Conservation (phyloP, 2,888 invertebrate species). For the Aspidapion aeneum region DNA sequence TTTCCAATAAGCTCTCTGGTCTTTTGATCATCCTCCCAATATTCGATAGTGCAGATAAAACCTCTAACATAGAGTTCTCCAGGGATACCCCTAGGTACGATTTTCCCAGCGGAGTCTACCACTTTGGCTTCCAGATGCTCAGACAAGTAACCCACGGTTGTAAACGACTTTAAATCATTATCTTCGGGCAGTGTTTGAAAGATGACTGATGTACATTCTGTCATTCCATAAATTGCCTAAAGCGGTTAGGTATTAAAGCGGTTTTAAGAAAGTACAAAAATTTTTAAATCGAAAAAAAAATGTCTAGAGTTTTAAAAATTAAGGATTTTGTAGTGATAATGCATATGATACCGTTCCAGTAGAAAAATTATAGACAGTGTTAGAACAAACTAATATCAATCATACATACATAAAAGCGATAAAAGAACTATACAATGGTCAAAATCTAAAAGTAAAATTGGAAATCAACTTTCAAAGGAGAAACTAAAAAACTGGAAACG, state of each 20-base stretch:
- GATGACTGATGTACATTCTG: constrained; percentile 54
- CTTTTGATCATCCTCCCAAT: constrained; percentile 76
- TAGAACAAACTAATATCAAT: too few relatives aligned
- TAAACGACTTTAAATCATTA: constrained; percentile 43
- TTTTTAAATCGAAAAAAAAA: too few relatives aligned
- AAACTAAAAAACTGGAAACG: too few relatives aligned
- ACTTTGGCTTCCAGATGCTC: constrained; percentile 62
- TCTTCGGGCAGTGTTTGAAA: constrained; percentile 56
- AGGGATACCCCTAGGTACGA: constrained; percentile 64
- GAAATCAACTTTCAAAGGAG: too few relatives aligned
- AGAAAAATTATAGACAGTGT: too few relatives aligned
- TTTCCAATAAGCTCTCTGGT: constrained; percentile 63
- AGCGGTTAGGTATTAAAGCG: too few relatives aligned
- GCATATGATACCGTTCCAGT: too few relatives aligned
- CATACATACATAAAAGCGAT: too few relatives aligned
- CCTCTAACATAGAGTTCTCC: constrained; percentile 78
- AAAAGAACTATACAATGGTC: too few relatives aligned
- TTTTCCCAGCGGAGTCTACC: constrained; percentile 59
- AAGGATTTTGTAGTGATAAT: too few relatives aligned
- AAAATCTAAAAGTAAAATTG: too few relatives aligned
- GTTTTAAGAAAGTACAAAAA: neutral
- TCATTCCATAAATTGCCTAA: constrained; percentile 60
- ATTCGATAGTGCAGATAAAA: constrained; percentile 74
- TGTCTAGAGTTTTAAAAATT: neutral
- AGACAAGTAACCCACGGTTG: constrained; percentile 54